Evolutionary conservation across 2,797 vertebrate genomes (phyloP), one percentile per base, ranked within the genome.

Genomic region (Diplodus puntazzo): DNA sequence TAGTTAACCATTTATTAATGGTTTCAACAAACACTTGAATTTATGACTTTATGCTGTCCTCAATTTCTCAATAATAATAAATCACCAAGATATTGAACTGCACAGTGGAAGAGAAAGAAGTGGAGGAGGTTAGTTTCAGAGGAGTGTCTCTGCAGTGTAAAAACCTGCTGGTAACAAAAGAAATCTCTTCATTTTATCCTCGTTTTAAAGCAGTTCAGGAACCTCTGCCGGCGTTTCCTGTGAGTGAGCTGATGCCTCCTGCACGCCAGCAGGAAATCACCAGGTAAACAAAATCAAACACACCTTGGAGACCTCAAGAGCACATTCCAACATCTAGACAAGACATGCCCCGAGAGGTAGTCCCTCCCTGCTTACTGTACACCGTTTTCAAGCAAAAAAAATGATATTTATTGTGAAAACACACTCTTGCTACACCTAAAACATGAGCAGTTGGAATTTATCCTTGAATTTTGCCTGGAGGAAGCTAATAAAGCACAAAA

Each of bases 271-370:
- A 43, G 50, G 5, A 1, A 53, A 21, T 4, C 13, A 45, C 9
- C 23, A 48, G 50, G 4, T 5, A 12, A 69, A 43, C 18, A 20
- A 48, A 12, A 46, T 17, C 3, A 25, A 58, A 61, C 12, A 74
- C 45, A 21, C 21, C 43, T 34, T 21, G 2, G 2, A 59, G 52
- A 20, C 20, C 1, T 39, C 4, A 12, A 13, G 1, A 83, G 48
- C 62, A 87, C 91, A 95, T 95, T 94, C 93, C 92, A 72, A 8
- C 39, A 69, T 85, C 91, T 55, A 82, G 92, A 89, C 9, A 1
- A 68, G 73, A 90, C 87, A 77, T 79, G 93, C 63, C 69, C 21
- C 11, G 21, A 54, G 3, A 57, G 12, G 49, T 48, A 23, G 42
- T 16, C 34, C 68, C 67, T 80, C 42, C 62, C 49, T 18, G 21